Base-by-base conservation (phyloP, 2,888 invertebrate species). In the Morinoia aosen region DNA sequence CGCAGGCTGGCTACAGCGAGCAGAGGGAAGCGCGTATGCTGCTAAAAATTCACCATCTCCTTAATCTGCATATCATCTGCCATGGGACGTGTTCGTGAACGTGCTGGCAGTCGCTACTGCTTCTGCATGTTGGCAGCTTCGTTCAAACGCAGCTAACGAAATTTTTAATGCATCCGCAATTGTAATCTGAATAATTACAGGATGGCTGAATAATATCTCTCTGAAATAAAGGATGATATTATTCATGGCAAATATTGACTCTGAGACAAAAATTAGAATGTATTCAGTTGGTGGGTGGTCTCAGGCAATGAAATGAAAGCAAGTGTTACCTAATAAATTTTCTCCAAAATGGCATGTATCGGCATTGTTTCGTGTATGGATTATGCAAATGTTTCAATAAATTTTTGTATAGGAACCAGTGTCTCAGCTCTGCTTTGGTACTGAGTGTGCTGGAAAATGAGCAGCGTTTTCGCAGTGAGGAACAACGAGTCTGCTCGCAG, bases 41-140 rank as follows among this genome's bases (percentile, higher is more conserved):
- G 58, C 56, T 93, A 57, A 93, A 90, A 93, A 93, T 93, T 93
- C 93, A n/a, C 56, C 11, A 93, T 93, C 93, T 48, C 57, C 93
- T 93, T 93, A 58, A 93, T 93, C 93, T 93, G 93, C 93, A 93
- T 93, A 93, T 93, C 93, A 57, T 93, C 48, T 93, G 93, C 57
- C 57, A 93, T 56, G n/a, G 5, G 16, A 39, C 39, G 19, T 40
- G 90, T 90, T 39, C 40, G 90, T 25, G 16, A 40, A 90, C 40
- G 90, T 48, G 90, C 48, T 48, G 90, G 90, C 25, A 61, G 25
- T 76, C 76, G 76, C 76, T 76, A 76, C 76, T 33, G 76, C 76
- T 33, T 76, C 33, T 33, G n/a, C n/a, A n/a, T n/a, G 33, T 76
- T 76, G 33, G 16, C 76, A 33, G 76, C 33, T 76, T 76, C 76